These are phyloP conservation scores for Steinernema feltiae DNA, from an alignment of 1,140 invertebrate species.

Conservation along the genomic window DNA sequence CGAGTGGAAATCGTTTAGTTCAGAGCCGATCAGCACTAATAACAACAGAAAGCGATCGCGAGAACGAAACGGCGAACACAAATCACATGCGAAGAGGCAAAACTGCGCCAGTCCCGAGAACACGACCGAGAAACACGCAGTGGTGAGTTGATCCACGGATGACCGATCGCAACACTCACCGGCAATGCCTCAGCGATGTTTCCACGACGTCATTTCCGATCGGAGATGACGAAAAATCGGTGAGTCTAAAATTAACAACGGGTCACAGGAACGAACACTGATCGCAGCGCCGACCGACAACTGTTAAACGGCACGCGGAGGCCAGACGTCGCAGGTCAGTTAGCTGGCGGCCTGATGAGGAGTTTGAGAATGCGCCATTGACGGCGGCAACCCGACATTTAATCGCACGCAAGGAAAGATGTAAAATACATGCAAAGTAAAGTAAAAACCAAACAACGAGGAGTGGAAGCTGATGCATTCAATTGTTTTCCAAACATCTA, in stretches of 20 bases:
- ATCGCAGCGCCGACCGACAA: not conserved
- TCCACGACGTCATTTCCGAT: constrained; percentile 10
- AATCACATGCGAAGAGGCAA: not conserved
- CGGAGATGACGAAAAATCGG: not conserved
- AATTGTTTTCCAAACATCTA: not conserved
- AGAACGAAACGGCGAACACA: not conserved
- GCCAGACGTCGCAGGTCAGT: too few species aligned
- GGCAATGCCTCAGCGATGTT: not conserved
- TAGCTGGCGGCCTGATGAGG: too few species aligned
- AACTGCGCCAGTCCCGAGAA: not conserved
- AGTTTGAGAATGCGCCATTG: too few species aligned
- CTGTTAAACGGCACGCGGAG: too few species aligned
- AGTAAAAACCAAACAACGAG: not conserved
- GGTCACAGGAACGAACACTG: not conserved
- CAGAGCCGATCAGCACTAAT: not conserved
- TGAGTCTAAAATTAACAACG: not conserved
- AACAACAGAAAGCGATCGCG: not conserved
- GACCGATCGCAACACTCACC: not conserved
- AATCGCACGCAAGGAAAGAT: too few species aligned
- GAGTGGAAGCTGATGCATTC: too few species aligned
- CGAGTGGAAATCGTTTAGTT: not conserved
- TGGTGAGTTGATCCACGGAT: not conserved
- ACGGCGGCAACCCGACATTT: too few species aligned
- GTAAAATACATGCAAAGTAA: not conserved
- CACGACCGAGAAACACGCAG: not conserved